Conservation (phyloP, 2,888 invertebrate genomes). For the Cryptus armator region DNA sequence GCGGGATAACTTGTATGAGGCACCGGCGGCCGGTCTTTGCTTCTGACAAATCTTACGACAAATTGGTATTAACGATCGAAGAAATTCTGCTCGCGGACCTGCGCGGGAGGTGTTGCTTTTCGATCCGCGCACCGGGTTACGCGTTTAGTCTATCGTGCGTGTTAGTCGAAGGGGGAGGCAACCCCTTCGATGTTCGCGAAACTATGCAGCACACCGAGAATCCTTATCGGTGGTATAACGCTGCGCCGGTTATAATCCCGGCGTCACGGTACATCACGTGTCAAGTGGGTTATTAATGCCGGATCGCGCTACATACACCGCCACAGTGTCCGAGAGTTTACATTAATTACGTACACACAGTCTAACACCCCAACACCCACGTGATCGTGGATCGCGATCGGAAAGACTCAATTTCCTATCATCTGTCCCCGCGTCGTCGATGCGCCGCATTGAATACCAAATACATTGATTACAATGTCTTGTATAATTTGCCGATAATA, state of each 20-base stretch:
- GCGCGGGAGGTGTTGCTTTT: neutral
- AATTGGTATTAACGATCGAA: conserved; percentile 4
- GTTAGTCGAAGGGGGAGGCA: conserved; percentile 1
- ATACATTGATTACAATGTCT: neutral
- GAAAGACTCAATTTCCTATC: conserved; percentile 27
- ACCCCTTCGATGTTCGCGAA: conserved; percentile 26
- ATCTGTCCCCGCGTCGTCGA: neutral
- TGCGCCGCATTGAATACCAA: neutral
- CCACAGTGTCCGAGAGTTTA: conserved; percentile 19
- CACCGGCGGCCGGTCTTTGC: neutral
- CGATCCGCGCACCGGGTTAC: neutral
- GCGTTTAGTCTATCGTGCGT: neutral
- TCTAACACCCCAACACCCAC: too few species aligned
- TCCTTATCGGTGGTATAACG: conserved; percentile 53
- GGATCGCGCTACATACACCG: conserved; percentile 14
- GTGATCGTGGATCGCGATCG: conserved; percentile 6
- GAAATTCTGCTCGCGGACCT: neutral
- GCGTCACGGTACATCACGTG: conserved; percentile 47
- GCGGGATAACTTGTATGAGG: neutral
- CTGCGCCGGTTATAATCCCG: conserved; percentile 43
- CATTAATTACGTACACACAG: conserved; percentile 43
- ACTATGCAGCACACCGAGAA: conserved; percentile 40
- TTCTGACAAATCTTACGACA: conserved; percentile 11
- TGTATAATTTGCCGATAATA: neutral
- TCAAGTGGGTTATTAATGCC: conserved; percentile 58